phyloP scores from a whole-genome alignment of 2,113 vertebrate genomes.

The Hypomesus transpacificus region DNA sequence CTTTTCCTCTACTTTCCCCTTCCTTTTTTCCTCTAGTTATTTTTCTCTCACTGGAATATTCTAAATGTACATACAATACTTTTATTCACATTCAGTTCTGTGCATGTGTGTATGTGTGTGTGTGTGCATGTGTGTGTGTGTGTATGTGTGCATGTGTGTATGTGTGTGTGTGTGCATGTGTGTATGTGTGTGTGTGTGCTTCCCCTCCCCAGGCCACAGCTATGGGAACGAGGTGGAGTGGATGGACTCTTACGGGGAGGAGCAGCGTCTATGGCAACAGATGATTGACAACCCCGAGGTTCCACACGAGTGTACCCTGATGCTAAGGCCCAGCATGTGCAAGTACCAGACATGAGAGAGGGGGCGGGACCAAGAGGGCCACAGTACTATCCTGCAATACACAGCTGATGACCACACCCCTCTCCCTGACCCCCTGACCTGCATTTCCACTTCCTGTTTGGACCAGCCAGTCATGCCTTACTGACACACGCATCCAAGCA shows the following conservation, averaged over 20 bases:
- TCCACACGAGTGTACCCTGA: constrained; percentile 85
- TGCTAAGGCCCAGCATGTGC: constrained; percentile 92
- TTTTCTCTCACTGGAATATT: too few species aligned
- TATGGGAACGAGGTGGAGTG: constrained; percentile 89
- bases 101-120: neutral
- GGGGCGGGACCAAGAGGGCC: neutral
- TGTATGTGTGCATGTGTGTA: neutral
- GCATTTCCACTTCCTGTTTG: constrained; percentile 29
- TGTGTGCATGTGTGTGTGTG: too few species aligned
- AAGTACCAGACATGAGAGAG: constrained; percentile 71
- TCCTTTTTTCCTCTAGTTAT: too few species aligned
- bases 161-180: neutral
- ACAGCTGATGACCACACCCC: constrained; percentile 9
- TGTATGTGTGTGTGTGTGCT: constrained; percentile 8
- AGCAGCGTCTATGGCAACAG: constrained; percentile 87
- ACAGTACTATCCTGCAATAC: constrained; percentile 30
- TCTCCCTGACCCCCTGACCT: constrained; percentile 20
- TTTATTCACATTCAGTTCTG: neutral
- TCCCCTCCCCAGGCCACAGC: constrained; percentile 75
- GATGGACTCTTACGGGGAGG: constrained; percentile 94
- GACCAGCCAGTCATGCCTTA: constrained; percentile 65
- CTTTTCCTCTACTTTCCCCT: too few species aligned
- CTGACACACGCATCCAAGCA: constrained; percentile 31
- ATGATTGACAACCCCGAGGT: constrained; percentile 88
- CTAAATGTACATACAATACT: too few species aligned